Evolutionary conservation across 53 echinoderm and acorn worm species (phyloP).

Genomic region (Luidia sarsii): DNA sequence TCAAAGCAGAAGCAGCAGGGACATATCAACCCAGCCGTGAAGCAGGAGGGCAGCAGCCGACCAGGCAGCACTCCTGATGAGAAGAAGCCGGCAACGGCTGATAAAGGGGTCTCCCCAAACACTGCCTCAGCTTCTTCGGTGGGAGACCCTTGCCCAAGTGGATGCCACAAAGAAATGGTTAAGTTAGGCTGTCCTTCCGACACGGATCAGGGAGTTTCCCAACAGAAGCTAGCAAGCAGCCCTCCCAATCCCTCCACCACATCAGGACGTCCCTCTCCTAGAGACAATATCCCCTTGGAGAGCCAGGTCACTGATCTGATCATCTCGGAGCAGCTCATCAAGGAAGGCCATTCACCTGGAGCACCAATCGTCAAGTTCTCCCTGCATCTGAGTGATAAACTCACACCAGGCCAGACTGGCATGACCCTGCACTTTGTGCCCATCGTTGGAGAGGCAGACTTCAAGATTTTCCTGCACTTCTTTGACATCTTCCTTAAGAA

Average conservation of each 20-base stretch:
- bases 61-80: not conserved
- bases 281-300: conserved; percentile 48
- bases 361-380: conserved; percentile 11
- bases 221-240: not conserved
- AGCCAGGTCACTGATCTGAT: conserved; percentile 55
- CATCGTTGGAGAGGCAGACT: conserved; percentile 33
- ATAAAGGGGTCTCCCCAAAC: not conserved
- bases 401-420: not conserved
- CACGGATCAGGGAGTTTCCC: not conserved
- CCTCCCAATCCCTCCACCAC: too few species aligned
- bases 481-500: conserved; percentile 66
- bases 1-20: conserved; percentile 29
- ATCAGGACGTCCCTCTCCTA: too few species aligned
- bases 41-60: conserved; percentile 2
- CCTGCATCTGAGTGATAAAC: conserved; percentile 8
- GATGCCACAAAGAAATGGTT: too few species aligned
- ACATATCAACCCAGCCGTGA: not conserved
- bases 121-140: not conserved
- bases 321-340: conserved; percentile 13
- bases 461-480: conserved; percentile 76
- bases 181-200: too few species aligned
- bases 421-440: conserved; percentile 51
- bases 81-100: conserved; percentile 1
- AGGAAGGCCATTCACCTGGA: not conserved
- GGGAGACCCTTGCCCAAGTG: not conserved